These are phyloP conservation scores for Neotragus pygmaeus DNA, from an alignment of 2,113 vertebrate genomes.

Conservation along the genomic window DNA sequence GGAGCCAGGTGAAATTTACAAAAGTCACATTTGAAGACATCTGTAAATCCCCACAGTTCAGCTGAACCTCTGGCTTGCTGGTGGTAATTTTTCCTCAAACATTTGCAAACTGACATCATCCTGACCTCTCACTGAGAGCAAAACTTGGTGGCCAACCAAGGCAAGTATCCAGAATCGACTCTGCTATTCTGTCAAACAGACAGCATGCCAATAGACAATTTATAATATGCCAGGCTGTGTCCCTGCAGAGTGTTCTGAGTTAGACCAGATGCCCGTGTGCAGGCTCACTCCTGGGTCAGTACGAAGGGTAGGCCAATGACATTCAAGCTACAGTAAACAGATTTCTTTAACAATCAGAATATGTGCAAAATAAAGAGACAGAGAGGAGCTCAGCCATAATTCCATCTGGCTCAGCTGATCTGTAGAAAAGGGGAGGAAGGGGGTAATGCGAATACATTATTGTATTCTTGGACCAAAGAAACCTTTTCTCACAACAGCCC, in stretches of 20 bases:
- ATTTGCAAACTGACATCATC: constrained; percentile 15
- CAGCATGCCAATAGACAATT: constrained; percentile 43
- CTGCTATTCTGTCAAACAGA: constrained; percentile 29
- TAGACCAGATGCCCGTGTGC: constrained; percentile 56
- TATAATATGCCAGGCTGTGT: constrained; percentile 54
- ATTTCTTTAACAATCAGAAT: constrained; percentile 36
- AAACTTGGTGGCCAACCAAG: constrained; percentile 42
- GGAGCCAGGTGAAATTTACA: not conserved
- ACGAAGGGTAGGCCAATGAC: constrained; percentile 54
- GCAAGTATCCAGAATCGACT: constrained; percentile 14
- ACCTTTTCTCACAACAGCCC: not conserved
- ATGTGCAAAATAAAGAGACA: constrained; percentile 51
- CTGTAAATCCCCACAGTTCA: not conserved
- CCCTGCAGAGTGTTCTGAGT: constrained; percentile 40
- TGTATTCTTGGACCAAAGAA: not conserved
- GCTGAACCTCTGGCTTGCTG: not conserved
- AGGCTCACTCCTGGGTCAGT: constrained; percentile 42
- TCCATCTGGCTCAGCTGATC: constrained; percentile 31
- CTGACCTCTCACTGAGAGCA: constrained; percentile 28
- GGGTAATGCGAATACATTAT: constrained; percentile 16
- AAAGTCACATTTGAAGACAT: constrained; percentile 26
- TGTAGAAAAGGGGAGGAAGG: constrained; percentile 11
- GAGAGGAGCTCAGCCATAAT: constrained; percentile 33
- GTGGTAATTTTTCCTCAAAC: not conserved
- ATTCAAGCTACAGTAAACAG: constrained; percentile 7